Conservation (phyloP, 2,113 vertebrate genomes). For the Alexandromys fortis region DNA sequence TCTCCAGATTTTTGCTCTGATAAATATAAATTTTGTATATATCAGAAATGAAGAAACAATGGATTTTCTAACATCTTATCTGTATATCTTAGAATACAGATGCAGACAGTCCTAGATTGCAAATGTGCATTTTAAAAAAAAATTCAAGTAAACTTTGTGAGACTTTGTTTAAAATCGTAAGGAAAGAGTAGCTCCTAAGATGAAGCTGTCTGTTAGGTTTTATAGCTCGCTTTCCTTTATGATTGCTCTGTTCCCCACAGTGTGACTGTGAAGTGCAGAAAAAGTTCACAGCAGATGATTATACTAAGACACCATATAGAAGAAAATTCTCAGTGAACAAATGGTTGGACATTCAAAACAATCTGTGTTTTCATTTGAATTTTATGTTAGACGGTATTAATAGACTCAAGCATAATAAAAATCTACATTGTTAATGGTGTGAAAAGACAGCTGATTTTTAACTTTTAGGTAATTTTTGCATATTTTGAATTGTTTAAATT, state of each 20-base stretch:
- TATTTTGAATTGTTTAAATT: neutral
- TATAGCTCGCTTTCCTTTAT: slow-evolving; percentile 75
- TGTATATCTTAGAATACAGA: neutral
- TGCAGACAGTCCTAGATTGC: slow-evolving; percentile 6
- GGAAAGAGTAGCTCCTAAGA: slow-evolving; percentile 80
- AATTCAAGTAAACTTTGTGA: slow-evolving; percentile 79
- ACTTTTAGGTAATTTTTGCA: neutral
- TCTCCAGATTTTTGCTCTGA: neutral
- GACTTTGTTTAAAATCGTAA: slow-evolving; percentile 78
- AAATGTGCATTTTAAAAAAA: slow-evolving; percentile 57
- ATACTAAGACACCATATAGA: slow-evolving; percentile 69
- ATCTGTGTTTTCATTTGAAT: neutral
- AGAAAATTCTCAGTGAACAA: neutral
- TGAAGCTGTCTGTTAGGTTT: slow-evolving; percentile 75
- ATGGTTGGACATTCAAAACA: neutral
- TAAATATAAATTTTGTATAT: neutral
- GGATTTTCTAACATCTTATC: slow-evolving; percentile 23
- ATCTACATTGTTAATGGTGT: neutral
- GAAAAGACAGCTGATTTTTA: neutral
- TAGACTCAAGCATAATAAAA: neutral
- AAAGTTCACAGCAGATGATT: slow-evolving; percentile 85
- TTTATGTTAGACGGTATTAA: neutral
- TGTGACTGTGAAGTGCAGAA: slow-evolving; percentile 81
- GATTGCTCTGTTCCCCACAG: slow-evolving; percentile 79
- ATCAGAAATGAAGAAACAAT: neutral